Evolutionary conservation across 2,888 invertebrate genomes (phyloP).

Genomic region (Limulus polyphemus): DNA sequence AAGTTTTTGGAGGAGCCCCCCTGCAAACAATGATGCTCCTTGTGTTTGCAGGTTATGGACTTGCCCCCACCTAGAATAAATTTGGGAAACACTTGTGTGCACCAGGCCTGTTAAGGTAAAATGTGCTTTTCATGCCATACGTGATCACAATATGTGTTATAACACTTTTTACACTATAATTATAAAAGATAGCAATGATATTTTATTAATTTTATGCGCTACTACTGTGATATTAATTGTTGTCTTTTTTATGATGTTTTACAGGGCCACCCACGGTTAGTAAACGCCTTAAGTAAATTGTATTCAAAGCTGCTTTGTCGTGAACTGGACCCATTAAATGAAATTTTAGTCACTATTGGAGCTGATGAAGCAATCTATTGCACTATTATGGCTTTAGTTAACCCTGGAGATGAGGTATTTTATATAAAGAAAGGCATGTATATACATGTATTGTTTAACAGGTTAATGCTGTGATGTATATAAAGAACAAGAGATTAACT

Average conservation of each 20-base stretch:
- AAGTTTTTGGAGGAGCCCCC: too few species aligned
- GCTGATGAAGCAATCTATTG: conserved; percentile 90
- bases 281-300: conserved; percentile 66
- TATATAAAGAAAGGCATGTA: not conserved
- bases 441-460: not conserved
- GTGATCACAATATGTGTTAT: too few species aligned
- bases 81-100: too few species aligned
- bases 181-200: not conserved
- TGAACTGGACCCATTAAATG: conserved; percentile 66
- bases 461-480: too few species aligned
- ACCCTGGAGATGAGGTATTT: conserved; percentile 50
- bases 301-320: conserved; percentile 65
- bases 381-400: conserved; percentile 71
- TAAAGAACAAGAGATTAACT: too few species aligned
- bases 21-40: too few species aligned
- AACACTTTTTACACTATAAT: too few species aligned
- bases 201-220: not conserved
- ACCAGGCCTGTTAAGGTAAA: too few species aligned
- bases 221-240: not conserved
- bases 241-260: conserved; percentile 18
- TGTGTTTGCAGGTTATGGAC: too few species aligned
- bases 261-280: conserved; percentile 81
- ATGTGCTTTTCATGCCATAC: too few species aligned
- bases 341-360: conserved; percentile 78
- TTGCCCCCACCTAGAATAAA: too few species aligned